Percentiles rank a stretch among this genome's conserved stretches.
phyloP scores from a whole-genome alignment of 2,113 vertebrate species.

The Alosa alosa region DNA sequence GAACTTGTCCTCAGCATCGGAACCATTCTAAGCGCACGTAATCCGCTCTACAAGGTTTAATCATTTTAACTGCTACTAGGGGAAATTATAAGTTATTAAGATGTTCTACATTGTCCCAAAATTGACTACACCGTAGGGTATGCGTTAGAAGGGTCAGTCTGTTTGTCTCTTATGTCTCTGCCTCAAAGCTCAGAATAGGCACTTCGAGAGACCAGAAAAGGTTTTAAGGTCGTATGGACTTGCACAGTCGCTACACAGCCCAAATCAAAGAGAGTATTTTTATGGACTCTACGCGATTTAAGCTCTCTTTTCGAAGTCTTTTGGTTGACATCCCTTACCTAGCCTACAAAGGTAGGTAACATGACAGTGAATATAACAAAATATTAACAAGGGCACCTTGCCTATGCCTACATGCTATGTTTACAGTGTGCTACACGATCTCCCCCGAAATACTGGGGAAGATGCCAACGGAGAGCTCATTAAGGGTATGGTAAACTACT shows the following conservation, averaged over 20 bases:
- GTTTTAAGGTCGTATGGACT: constrained; percentile 16
- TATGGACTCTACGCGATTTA: not conserved
- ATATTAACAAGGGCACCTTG: not conserved
- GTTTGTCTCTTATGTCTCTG: not conserved
- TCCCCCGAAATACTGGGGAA: not conserved
- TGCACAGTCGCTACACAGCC: not conserved
- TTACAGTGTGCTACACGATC: not conserved
- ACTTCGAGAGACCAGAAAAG: not conserved
- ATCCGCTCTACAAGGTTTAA: not conserved
- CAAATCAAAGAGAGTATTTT: not conserved
- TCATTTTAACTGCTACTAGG: no score
- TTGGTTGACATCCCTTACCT: not conserved
- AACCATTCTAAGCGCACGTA: not conserved
- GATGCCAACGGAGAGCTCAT: not conserved
- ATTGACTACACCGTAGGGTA: not conserved
- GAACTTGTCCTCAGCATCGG: not conserved
- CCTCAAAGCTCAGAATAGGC: constrained; percentile 12
- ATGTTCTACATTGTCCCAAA: not conserved
- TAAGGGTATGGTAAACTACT: not conserved
- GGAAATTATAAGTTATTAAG: not conserved
- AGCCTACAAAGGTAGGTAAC: not conserved
- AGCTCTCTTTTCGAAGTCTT: not conserved
- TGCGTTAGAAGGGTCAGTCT: not conserved
- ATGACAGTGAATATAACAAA: not conserved
- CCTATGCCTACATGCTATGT: not conserved